phyloP scores from a whole-genome alignment of 2,888 invertebrate species.

The Heteropelma amictum region DNA sequence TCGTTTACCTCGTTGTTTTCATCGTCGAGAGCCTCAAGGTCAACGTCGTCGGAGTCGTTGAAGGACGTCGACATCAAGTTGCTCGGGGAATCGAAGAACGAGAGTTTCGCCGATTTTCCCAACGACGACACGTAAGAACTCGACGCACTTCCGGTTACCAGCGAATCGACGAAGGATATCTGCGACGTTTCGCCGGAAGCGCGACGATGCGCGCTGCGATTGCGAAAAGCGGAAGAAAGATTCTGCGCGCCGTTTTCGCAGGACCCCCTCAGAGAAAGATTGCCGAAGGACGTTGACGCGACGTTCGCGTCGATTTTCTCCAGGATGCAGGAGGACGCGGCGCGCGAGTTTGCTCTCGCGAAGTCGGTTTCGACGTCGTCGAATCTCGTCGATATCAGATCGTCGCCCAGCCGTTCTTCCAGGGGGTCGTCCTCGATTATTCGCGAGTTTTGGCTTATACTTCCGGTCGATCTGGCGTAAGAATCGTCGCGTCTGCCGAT shows the following conservation, averaged over 20 bases:
- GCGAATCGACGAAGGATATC: slow-evolving; percentile 37
- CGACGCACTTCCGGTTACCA: slow-evolving; percentile 26
- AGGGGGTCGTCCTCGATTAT: slow-evolving; percentile 13
- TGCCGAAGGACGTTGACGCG: slow-evolving; percentile 72
- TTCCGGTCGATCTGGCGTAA: slow-evolving; percentile 43
- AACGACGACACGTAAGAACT: too few relatives aligned
- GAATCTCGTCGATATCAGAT: slow-evolving; percentile 65
- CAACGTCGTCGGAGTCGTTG: slow-evolving; percentile 54
- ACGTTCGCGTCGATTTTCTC: slow-evolving; percentile 65
- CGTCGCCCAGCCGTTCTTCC: slow-evolving; percentile 48
- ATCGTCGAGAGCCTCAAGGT: slow-evolving; percentile 56
- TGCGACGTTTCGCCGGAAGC: slow-evolving; percentile 35
- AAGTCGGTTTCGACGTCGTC: slow-evolving; percentile 63
- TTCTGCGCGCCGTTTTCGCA: slow-evolving; percentile 40
- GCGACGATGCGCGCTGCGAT: slow-evolving; percentile 12
- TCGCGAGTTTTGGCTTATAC: slow-evolving; percentile 18
- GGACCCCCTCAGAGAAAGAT: slow-evolving; percentile 35
- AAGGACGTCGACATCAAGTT: slow-evolving; percentile 70
- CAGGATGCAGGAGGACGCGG: slow-evolving; percentile 57
- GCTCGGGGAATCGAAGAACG: slow-evolving; percentile 64
- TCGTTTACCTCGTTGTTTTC: too few relatives aligned
- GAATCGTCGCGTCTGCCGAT: slow-evolving; percentile 40
- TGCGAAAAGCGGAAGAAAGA: slow-evolving; percentile 40
- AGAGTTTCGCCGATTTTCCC: slow-evolving; percentile 32
- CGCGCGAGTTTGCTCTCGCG: slow-evolving; percentile 59